Evolutionary conservation across 1,140 invertebrate genomes (phyloP).

Genomic region (Euura saliciscinereae): DNA sequence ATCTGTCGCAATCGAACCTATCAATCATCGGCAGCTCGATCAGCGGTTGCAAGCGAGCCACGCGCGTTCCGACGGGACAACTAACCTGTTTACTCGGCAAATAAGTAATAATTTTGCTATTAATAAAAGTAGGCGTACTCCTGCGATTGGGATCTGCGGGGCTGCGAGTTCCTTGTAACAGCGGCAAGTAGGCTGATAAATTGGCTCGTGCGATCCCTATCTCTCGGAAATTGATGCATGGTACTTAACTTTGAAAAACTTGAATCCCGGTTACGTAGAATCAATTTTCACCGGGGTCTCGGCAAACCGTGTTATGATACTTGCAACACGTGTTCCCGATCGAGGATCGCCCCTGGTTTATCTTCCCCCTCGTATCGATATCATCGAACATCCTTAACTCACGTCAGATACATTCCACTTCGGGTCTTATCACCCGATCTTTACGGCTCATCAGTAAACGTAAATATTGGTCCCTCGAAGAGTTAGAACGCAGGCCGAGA

Average conservation of each 20-base stretch:
- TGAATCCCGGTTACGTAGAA: conserved; percentile 1
- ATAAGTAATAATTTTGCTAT: conserved; percentile 49
- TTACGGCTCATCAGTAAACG: no score
- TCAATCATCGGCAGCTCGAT: conserved; percentile 29
- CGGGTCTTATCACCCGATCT: no score
- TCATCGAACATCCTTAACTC: no score
- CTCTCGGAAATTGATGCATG: conserved; percentile 4
- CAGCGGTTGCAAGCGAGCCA: conserved; percentile 20
- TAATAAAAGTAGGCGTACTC: conserved; percentile 44
- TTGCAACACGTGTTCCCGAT: neutral
- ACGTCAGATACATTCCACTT: no score
- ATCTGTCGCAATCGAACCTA: conserved; percentile 26
- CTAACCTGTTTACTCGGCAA: conserved; percentile 47
- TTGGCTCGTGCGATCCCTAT: neutral
- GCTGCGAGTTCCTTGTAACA: conserved; percentile 22
- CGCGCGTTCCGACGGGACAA: conserved; percentile 32
- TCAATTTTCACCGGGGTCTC: neutral
- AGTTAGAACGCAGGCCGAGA: no score
- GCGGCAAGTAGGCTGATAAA: neutral
- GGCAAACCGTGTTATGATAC: conserved; percentile 5
- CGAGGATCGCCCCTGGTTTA: neutral
- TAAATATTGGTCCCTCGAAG: no score
- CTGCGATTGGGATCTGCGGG: conserved; percentile 47
- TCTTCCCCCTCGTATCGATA: no score
- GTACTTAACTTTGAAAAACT: conserved; percentile 1